A percentile compares a stretch with the other conserved stretches of the same genome.
These are phyloP conservation scores for Camponotus fellah DNA, from an alignment of 2,888 invertebrate species.

Conservation along the genomic window DNA sequence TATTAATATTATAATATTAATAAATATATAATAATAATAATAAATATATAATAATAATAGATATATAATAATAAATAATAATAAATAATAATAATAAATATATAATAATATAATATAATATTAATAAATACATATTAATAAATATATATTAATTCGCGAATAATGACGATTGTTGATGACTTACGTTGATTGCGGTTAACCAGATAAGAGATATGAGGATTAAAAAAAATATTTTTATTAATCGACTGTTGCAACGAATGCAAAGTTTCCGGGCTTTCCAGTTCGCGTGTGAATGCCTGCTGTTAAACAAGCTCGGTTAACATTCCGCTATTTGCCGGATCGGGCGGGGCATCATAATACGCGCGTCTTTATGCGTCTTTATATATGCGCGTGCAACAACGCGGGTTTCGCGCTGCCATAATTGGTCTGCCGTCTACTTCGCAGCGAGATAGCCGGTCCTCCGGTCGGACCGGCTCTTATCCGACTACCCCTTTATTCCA, in stretches of 20 bases:
- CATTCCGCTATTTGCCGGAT: constrained; percentile 37
- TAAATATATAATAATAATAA: too few relatives aligned
- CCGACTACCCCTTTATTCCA: constrained; percentile 68
- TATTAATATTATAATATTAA: too few relatives aligned
- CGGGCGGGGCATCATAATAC: not conserved
- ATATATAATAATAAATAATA: not conserved
- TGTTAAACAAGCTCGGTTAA: constrained; percentile 27
- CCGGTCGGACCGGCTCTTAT: constrained; percentile 48
- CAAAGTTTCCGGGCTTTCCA: not conserved
- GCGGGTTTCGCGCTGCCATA: constrained; percentile 67
- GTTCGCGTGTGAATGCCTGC: not conserved
- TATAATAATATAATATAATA: too few relatives aligned
- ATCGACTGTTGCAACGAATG: not conserved
- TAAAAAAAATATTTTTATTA: constrained; percentile 5
- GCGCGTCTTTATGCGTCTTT: constrained; percentile 26
- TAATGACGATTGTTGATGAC: constrained; percentile 11
- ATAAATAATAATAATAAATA: too few relatives aligned
- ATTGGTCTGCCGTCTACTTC: constrained; percentile 66
- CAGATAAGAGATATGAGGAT: not conserved
- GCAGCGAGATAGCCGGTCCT: constrained; percentile 23
- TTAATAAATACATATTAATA: too few relatives aligned
- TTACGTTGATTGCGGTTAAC: not conserved
- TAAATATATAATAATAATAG: too few relatives aligned
- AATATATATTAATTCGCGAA: not conserved
- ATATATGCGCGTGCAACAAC: constrained; percentile 28